Evolutionary conservation across 2,888 invertebrate genomes (phyloP).

Genomic region (Nemurella pictetii): DNA sequence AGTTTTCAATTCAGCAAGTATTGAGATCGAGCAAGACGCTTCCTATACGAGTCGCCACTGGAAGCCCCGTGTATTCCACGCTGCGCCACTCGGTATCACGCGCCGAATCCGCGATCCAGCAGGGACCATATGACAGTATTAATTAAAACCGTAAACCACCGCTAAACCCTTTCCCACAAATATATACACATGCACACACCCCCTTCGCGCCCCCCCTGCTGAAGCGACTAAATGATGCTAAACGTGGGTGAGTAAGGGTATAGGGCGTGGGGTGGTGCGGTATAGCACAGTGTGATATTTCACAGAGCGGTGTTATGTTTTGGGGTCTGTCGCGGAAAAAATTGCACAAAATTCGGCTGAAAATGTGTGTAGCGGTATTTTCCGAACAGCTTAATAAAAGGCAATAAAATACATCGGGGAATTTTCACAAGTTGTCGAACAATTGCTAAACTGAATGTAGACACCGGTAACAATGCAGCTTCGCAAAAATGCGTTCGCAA

Average conservation of each 20-base stretch:
- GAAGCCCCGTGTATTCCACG: neutral
- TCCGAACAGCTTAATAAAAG: neutral
- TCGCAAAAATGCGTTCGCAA: neutral
- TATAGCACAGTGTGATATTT: neutral
- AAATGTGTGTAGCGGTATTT: neutral
- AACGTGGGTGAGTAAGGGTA: neutral
- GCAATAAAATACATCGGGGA: neutral
- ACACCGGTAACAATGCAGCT: neutral
- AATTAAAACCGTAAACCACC: conserved; percentile 39
- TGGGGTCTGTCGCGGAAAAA: neutral
- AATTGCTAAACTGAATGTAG: neutral
- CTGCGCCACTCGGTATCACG: neutral
- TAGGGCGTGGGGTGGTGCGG: neutral
- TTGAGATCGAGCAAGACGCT: neutral
- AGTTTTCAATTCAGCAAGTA: no score
- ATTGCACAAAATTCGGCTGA: neutral
- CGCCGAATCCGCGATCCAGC: neutral
- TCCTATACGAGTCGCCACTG: neutral
- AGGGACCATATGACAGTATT: conserved; percentile 32
- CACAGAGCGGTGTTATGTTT: neutral
- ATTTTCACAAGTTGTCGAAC: neutral
- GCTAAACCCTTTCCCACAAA: conserved; percentile 8
- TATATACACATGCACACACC: conserved; percentile 5
- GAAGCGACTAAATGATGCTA: conserved; percentile 19
- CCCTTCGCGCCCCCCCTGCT: neutral